Conservation (phyloP, 92 coral and sea anemone species). For the Siderastrea radians region DNA sequence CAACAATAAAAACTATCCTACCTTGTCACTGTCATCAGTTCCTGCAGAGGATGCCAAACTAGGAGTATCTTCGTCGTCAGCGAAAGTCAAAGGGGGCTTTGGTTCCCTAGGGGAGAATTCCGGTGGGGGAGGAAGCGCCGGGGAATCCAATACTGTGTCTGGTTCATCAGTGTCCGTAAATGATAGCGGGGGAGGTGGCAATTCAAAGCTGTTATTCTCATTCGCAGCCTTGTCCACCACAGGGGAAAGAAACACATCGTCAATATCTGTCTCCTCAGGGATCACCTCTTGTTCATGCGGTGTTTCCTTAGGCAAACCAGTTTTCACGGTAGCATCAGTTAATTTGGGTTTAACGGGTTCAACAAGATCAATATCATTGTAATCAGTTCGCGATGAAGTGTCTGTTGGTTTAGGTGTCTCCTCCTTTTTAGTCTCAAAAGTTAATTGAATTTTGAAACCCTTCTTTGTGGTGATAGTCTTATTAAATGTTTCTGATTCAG, state of each 20-base stretch:
- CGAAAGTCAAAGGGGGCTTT: background rate
- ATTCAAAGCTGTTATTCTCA: slow-evolving; percentile 20
- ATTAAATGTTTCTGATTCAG: slow-evolving; percentile 49
- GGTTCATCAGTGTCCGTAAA: slow-evolving; percentile 66
- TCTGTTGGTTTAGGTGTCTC: slow-evolving; percentile 25
- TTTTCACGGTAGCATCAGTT: background rate
- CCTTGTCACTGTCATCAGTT: slow-evolving; percentile 39
- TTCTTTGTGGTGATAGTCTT: slow-evolving; percentile 69
- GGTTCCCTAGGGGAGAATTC: slow-evolving; percentile 66
- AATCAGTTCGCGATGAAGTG: slow-evolving; percentile 24
- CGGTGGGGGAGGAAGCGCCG: slow-evolving; percentile 90
- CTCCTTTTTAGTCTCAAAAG: slow-evolving; percentile 41
- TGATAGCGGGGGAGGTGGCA: slow-evolving; percentile 81
- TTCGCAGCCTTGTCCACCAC: background rate
- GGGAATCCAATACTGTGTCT: slow-evolving; percentile 51
- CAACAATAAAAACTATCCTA: background rate
- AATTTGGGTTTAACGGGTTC: slow-evolving; percentile 16
- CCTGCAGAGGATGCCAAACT: slow-evolving; percentile 29
- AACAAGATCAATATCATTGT: slow-evolving; percentile 24
- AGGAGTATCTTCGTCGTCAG: background rate
- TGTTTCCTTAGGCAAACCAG: background rate
- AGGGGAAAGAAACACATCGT: background rate
- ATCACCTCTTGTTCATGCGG: background rate
- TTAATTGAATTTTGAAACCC: slow-evolving; percentile 73
- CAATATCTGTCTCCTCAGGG: background rate